These are phyloP conservation scores for Lacerta agilis DNA, from an alignment of 2,797 vertebrate species.

Conservation along the genomic window DNA sequence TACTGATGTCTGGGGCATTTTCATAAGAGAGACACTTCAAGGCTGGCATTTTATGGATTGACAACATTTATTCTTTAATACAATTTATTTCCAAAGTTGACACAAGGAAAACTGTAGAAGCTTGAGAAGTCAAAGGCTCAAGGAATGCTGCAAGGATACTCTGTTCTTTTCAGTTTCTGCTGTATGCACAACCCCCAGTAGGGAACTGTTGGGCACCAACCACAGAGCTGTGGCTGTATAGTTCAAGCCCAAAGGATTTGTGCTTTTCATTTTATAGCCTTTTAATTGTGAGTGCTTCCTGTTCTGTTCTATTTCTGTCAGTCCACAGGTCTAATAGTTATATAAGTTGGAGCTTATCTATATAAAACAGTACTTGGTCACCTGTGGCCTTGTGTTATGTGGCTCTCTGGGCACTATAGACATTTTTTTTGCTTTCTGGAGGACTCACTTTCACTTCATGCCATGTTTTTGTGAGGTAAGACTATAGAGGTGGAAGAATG, in stretches of 20 bases:
- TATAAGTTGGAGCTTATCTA: not conserved
- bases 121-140: not conserved
- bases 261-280: not conserved
- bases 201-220: not conserved
- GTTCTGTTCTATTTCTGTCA: not conserved
- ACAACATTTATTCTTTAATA: not conserved
- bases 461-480: not conserved
- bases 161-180: not conserved
- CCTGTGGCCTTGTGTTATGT: not conserved
- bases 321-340: not conserved
- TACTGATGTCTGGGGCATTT: not conserved
- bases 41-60: not conserved
- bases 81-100: not conserved
- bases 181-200: not conserved
- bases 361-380: not conserved
- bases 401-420: not conserved
- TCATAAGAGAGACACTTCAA: not conserved
- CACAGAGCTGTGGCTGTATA: not conserved
- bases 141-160: not conserved
- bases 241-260: not conserved
- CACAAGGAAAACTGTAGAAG: not conserved
- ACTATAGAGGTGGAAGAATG: not conserved
- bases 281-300: not conserved
- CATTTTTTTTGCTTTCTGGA: not conserved
- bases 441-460: not conserved